phyloP scores from a whole-genome alignment of 2,797 vertebrate genomes.

The Rhincodon typus region DNA sequence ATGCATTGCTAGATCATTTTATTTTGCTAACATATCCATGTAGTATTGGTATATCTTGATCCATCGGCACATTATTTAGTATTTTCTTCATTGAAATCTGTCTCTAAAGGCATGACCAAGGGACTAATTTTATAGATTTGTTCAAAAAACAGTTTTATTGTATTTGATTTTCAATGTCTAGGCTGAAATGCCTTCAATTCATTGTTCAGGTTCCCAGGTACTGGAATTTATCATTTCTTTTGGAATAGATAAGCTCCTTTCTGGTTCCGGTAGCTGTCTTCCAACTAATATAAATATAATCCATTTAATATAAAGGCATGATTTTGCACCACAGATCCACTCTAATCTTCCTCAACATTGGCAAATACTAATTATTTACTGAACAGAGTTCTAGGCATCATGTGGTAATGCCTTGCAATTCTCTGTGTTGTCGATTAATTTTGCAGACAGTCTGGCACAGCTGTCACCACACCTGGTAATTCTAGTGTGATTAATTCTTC shows the following conservation, averaged over 20 bases:
- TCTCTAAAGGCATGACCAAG: not conserved
- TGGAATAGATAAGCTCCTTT: not conserved
- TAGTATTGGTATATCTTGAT: not conserved
- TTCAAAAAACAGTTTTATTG: not conserved
- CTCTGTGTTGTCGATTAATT: conserved; percentile 34
- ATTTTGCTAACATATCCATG: not conserved
- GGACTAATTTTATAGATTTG: not conserved
- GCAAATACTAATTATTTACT: conserved; percentile 29
- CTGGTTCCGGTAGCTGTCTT: not conserved
- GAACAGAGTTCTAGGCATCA: not conserved
- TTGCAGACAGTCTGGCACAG: not conserved
- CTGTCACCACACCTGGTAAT: conserved; percentile 31
- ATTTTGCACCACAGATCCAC: not conserved
- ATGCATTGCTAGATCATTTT: not conserved
- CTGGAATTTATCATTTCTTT: not conserved
- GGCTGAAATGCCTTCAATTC: not conserved
- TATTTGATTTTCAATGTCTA: not conserved
- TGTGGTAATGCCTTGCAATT: conserved; percentile 19
- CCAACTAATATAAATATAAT: not conserved
- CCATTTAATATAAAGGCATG: not conserved
- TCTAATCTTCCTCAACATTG: conserved; percentile 16
- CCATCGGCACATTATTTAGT: not conserved
- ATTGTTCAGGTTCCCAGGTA: not conserved
- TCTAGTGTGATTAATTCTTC: conserved; percentile 33
- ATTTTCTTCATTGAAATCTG: not conserved